phyloP scores from a whole-genome alignment of 2,888 invertebrate genomes.

The Metopia argyrocephala region DNA sequence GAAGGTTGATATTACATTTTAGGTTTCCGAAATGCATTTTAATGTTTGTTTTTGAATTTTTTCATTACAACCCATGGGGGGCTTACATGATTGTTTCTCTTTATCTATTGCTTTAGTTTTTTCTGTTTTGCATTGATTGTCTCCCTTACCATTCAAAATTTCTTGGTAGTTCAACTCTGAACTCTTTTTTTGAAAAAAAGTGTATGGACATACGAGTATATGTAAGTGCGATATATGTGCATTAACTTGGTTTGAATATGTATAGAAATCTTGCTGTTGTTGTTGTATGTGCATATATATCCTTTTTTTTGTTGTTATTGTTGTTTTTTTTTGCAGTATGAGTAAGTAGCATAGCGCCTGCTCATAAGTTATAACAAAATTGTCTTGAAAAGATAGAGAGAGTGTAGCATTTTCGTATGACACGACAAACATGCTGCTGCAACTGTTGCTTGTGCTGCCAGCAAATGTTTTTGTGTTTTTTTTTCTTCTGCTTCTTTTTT shows the following conservation, averaged over 20 bases:
- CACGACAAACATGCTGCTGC: conserved; percentile 70
- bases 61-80: conserved; percentile 60
- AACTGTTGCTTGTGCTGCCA: conserved; percentile 63
- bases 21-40: too few species aligned
- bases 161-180: conserved; percentile 58
- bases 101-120: conserved; percentile 17
- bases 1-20: too few species aligned
- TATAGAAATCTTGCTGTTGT: too few species aligned
- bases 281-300: too few species aligned
- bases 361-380: conserved; percentile 38
- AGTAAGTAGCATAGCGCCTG: conserved; percentile 58
- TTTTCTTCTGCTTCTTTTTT: conserved; percentile 52
- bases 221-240: conserved; percentile 14
- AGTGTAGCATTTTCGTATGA: conserved; percentile 64
- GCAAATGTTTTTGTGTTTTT: conserved; percentile 59
- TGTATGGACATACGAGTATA: too few species aligned
- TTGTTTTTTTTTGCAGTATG: conserved; percentile 21
- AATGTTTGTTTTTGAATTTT: conserved; percentile 17
- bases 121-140: neutral
- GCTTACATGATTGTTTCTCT: conserved; percentile 45
- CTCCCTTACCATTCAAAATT: neutral
- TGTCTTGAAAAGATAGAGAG: conserved; percentile 1
- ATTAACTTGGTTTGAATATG: neutral
- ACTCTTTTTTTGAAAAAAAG: too few species aligned
- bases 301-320: neutral